Conservation (phyloP, 2,888 invertebrate species). For the Apamea sordens region DNA sequence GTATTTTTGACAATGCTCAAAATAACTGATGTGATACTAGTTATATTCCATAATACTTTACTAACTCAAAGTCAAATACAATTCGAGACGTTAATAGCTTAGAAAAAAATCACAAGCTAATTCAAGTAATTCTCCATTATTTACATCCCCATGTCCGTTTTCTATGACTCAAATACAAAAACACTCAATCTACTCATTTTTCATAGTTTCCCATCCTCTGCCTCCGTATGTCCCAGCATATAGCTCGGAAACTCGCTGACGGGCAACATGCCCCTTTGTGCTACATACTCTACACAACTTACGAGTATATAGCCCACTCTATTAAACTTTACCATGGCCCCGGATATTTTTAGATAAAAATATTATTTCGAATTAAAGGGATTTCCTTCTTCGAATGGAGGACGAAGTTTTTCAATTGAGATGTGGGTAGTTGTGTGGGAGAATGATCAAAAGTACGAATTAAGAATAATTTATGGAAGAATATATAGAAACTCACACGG, state of each 20-base stretch:
- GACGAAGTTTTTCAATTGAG: conserved; percentile 8
- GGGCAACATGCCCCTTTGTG: conserved; percentile 79
- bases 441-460: neutral
- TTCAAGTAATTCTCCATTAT: neutral
- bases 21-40: neutral
- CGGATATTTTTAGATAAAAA: conserved; percentile 44
- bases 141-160: neutral
- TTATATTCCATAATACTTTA: neutral
- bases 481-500: neutral
- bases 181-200: neutral
- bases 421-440: neutral
- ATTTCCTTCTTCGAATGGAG: conserved; percentile 7
- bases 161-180: neutral
- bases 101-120: neutral
- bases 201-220: neutral
- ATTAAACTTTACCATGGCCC: conserved; percentile 72
- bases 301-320: conserved; percentile 69
- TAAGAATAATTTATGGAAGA: neutral
- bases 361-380: conserved; percentile 27
- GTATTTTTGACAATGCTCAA: neutral
- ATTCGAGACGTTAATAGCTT: neutral
- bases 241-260: conserved; percentile 72
- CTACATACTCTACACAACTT: conserved; percentile 67
- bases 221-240: conserved; percentile 33
- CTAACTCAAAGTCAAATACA: neutral